Conservation (phyloP, 2,113 vertebrate genomes). For the Craseonycteris thonglongyai region DNA sequence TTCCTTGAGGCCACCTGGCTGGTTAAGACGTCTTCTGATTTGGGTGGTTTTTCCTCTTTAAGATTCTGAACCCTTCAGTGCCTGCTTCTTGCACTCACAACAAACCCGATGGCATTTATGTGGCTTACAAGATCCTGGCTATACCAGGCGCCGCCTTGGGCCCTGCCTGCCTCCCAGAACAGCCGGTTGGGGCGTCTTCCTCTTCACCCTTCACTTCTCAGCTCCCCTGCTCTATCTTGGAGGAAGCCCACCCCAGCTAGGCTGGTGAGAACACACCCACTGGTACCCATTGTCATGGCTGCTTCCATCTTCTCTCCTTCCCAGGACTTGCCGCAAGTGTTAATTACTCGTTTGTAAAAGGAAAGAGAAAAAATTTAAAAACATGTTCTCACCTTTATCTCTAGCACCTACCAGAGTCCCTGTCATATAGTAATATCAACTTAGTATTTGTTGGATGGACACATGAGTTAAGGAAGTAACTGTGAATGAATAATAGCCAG, state of each 20-base stretch:
- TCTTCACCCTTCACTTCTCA: fast-evolving
- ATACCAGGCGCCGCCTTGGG: neutral
- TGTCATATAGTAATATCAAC: neutral
- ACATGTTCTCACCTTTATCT: neutral
- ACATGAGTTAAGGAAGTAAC: neutral
- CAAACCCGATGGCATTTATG: neutral
- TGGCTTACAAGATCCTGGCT: neutral
- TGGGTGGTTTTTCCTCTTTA: neutral
- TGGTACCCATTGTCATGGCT: fast-evolving
- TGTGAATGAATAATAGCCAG: neutral
- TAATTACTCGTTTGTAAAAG: neutral
- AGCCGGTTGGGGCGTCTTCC: neutral
- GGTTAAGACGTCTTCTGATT: neutral
- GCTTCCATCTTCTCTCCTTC: neutral
- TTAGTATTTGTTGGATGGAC: neutral
- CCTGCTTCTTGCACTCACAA: neutral
- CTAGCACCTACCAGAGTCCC: neutral
- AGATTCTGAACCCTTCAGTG: neutral
- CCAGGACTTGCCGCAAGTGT: neutral
- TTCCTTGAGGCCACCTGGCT: neutral
- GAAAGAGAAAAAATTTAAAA: neutral
- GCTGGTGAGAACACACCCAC: fast-evolving
- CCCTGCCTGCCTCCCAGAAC: neutral
- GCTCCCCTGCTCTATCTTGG: neutral
- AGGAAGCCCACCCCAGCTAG: no score